Percentiles rank a stretch among this genome's conserved stretches.
Evolutionary conservation across 2,888 invertebrate genomes (phyloP).

Genomic region (Drepana falcataria): DNA sequence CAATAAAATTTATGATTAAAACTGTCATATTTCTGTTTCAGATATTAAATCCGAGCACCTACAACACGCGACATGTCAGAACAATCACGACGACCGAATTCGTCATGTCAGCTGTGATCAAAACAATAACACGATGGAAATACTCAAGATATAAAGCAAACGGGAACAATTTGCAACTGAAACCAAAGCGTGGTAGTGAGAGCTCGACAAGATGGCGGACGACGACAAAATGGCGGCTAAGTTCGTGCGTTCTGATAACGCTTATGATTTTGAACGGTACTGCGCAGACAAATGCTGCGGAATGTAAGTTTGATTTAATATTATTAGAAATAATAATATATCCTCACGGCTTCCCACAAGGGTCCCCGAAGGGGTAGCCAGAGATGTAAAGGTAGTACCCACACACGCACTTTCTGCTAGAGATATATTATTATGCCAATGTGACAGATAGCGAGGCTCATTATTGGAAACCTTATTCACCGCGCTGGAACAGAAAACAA

Average conservation of each 20-base stretch:
- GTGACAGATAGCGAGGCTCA: no score
- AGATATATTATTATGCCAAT: no score
- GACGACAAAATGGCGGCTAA: slow-evolving; percentile 48
- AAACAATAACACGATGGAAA: slow-evolving; percentile 30
- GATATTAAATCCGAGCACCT: slow-evolving; percentile 16
- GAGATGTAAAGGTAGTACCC: no score
- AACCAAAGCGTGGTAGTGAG: slow-evolving; percentile 18
- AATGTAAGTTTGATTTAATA: slow-evolving; percentile 30
- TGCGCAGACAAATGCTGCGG: slow-evolving; percentile 40
- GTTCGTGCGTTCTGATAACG: slow-evolving; percentile 43
- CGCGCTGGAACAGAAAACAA: no score
- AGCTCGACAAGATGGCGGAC: slow-evolving; percentile 25
- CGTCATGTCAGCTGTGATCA: slow-evolving; percentile 62
- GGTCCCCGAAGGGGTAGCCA: no score
- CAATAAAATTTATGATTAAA: no score
- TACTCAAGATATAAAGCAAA: slow-evolving; percentile 12
- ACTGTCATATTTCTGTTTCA: no score
- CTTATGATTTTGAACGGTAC: slow-evolving; percentile 56
- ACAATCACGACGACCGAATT: slow-evolving; percentile 29
- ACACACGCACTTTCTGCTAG: no score
- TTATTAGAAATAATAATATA: no score
- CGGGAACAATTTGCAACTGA: slow-evolving; percentile 7
- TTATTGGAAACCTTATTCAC: no score
- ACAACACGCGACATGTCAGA: slow-evolving; percentile 57
- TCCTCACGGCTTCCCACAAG: no score